phyloP scores from a whole-genome alignment of 2,888 invertebrate species.

The Phalangium opilio region DNA sequence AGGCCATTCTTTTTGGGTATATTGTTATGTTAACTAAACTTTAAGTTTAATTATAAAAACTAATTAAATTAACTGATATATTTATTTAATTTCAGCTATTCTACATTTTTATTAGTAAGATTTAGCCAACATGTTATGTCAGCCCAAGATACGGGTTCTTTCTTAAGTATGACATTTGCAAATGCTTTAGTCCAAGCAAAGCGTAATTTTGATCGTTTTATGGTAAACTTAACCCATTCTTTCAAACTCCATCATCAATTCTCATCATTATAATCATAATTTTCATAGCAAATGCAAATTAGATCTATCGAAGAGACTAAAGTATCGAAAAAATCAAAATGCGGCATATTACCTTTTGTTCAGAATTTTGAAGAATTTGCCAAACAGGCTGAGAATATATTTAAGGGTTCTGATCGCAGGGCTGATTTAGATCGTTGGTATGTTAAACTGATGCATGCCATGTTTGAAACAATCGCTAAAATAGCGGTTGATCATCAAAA shows the following conservation, averaged over 20 bases:
- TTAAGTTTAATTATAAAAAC: too few relatives aligned
- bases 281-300: conserved; percentile 24
- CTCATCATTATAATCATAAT: too few relatives aligned
- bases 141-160: conserved; percentile 68
- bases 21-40: too few relatives aligned
- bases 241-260: too few relatives aligned
- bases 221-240: conserved; percentile 43
- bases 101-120: conserved; percentile 80
- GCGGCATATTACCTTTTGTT: conserved; percentile 77
- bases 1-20: neutral
- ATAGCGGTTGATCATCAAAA: conserved; percentile 72
- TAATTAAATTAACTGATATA: too few relatives aligned
- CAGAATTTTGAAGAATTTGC: conserved; percentile 57
- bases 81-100: conserved; percentile 49
- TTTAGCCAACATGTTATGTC: conserved; percentile 85
- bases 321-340: conserved; percentile 56
- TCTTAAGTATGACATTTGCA: conserved; percentile 71
- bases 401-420: conserved; percentile 67
- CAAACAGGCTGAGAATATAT: conserved; percentile 63
- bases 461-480: conserved; percentile 62
- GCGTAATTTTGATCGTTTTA: conserved; percentile 76
- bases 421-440: conserved; percentile 88
- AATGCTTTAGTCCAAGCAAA: conserved; percentile 73
- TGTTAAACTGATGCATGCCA: conserved; percentile 56
- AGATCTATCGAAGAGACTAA: conserved; percentile 54